Base-by-base conservation (phyloP, 2,888 invertebrate genomes). In the Meandrusa payeni region DNA sequence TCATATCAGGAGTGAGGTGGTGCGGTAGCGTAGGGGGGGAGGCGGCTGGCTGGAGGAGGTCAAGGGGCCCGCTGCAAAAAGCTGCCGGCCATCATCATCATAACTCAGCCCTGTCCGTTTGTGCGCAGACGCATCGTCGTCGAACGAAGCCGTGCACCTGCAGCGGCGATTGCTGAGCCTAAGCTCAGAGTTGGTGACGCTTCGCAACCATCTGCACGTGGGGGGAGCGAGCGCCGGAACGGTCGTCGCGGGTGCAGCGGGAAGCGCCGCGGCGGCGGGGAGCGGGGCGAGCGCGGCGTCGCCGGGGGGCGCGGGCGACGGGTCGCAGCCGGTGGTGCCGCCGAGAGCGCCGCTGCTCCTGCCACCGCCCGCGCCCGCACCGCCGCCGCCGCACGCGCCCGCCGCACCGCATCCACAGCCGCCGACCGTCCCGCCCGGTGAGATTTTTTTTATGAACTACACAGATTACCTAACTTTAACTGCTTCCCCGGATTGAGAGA, bases 91-190 rank as follows among this genome's bases (percentile, higher is more conserved):
- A n/a, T n/a, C n/a, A n/a, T n/a, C n/a, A n/a, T n/a, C n/a, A n/a
- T n/a, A n/a, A n/a, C n/a, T n/a, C n/a, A 20, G 26, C 3, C 5
- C 1, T n/a, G 12, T 10, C 15, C 29, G 10, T 19, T 40, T 45
- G 12, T 42, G 44, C 51, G 86, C 90, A 97, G 97, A 97, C 94
- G 96, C 96, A 64, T 95, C 96, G 64, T 96, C 96, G 52, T 96
- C 96, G 63, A 96, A 96, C 90, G 97, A 97, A 90, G 96, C 96
- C 59, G 96, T 96, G 64, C 96, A 96, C 78, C 89, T 97, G 70
- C 96, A 97, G 89, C 96, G 96, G 79, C 93, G 96, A 59, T 90
- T 97, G 70, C 93, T 95, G 71, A 96, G 94, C 79, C 90, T 97
- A 57, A 95, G 95, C 88, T 94, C 96, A 58, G 96, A 97, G 89